Conservation (phyloP, 1,140 invertebrate genomes). For the Palaemon carinicauda region DNA sequence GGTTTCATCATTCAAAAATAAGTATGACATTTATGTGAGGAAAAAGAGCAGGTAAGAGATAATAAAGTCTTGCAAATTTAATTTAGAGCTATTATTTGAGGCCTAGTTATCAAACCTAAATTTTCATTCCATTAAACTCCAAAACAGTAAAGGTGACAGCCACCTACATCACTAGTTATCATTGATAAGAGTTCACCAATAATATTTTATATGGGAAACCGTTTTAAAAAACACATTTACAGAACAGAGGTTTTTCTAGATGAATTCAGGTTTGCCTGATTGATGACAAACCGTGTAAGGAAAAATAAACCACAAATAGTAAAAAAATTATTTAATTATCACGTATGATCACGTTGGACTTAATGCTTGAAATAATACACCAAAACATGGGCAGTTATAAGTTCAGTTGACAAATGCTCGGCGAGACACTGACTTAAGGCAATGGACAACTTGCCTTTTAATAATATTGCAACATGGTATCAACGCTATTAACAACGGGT, state of each 20-base stretch:
- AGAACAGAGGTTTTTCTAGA: not conserved
- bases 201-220: not conserved
- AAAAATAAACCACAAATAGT: not conserved
- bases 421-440: slow-evolving; percentile 49
- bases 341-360: slow-evolving; percentile 52
- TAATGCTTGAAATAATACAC: slow-evolving; percentile 54
- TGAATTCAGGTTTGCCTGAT: not conserved
- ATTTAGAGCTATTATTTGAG: too few relatives aligned
- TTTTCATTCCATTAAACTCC: too few relatives aligned
- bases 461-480: slow-evolving; percentile 36
- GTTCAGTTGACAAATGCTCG: slow-evolving; percentile 48
- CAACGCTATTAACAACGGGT: not conserved
- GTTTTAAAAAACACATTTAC: not conserved
- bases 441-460: slow-evolving; percentile 45
- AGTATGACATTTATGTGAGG: too few relatives aligned
- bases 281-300: not conserved
- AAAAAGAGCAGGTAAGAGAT: too few relatives aligned
- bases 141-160: too few relatives aligned
- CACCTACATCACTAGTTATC: too few relatives aligned
- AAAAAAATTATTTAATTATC: slow-evolving; percentile 57
- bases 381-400: slow-evolving; percentile 52
- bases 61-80: too few relatives aligned
- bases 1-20: too few relatives aligned
- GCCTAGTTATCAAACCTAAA: too few relatives aligned
- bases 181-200: too few relatives aligned